Base-by-base conservation (phyloP, 2,888 invertebrate species). In the Pediacus dermestoides region DNA sequence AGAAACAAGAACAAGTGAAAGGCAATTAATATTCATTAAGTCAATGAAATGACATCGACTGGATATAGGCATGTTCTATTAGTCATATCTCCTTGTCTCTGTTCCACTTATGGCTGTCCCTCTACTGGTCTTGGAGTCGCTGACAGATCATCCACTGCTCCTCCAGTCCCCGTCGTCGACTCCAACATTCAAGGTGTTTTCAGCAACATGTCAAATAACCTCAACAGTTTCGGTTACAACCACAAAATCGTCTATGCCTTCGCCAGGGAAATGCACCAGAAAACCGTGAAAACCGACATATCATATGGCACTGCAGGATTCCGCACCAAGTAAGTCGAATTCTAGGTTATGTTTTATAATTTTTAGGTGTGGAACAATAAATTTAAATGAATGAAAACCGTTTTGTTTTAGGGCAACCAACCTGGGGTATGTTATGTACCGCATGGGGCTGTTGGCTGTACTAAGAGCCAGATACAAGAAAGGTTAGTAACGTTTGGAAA, bases 381-480 rank as follows among this genome's bases (percentile, higher is more conserved):
- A 37, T 42, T 34, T n/a, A n/a, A 18, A 22, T 42, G 32, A 37
- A 13, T 43, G 21, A 36, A 33, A 36, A 45, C 37, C 12, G 40
- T 48, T 48, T 44, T 60, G 52, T 63, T 76, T 76, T 33, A 95
- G 95, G 64, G 90, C 90, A 21, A 80, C 78, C 48, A 72, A 82
- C 43, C 72, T 99, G 59, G 87, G 89, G 53, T 92, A 93, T 77
- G 87, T 97, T 12, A 82, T 94, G 70, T 96, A 88, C 68, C 80
- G 97, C 36, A 91, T 96, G 88, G 97, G 96, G 2, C 71, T 96
- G 16, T 72, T 97, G 53, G 93, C 95, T 6, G 89, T 86, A 2
- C 73, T 99, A 15, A 76, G 96, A 34, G 94, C 96, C 7, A 81
- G 88, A 58, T 74, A 74, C 45, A 86, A 85, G 61, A 81, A 82